Evolutionary conservation across 2,888 invertebrate species (phyloP).

Genomic region (Rhogogaster chlorosoma): DNA sequence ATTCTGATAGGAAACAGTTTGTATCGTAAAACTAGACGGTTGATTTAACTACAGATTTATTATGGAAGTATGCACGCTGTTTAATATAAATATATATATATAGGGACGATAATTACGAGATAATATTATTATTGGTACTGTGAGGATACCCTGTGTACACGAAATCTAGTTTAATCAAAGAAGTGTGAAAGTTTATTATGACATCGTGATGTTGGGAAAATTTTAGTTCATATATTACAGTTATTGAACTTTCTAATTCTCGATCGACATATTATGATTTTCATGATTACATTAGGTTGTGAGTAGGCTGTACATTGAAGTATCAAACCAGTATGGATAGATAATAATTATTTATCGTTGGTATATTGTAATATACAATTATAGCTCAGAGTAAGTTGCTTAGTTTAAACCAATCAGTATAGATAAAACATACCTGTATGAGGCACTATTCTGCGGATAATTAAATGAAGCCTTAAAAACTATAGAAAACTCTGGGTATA

Average conservation of each 20-base stretch:
- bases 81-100: background rate
- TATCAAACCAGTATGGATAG: background rate
- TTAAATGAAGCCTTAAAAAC: background rate
- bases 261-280: background rate
- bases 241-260: background rate
- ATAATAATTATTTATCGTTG: background rate
- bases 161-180: background rate
- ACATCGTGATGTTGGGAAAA: background rate
- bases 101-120: background rate
- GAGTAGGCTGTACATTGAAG: background rate
- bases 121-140: background rate
- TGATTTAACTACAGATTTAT: constrained; percentile 10
- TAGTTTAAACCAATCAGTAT: constrained; percentile 10
- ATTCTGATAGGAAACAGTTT: background rate
- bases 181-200: background rate
- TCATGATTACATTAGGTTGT: background rate
- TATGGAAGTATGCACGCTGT: background rate
- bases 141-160: background rate
- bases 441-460: background rate
- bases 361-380: background rate
- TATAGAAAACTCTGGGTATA: background rate
- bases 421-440: background rate
- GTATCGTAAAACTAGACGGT: background rate
- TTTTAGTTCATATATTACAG: background rate
- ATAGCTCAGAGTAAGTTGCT: constrained; percentile 6